phyloP scores from a whole-genome alignment of 2,888 invertebrate species.

The Dioctria linearis region DNA sequence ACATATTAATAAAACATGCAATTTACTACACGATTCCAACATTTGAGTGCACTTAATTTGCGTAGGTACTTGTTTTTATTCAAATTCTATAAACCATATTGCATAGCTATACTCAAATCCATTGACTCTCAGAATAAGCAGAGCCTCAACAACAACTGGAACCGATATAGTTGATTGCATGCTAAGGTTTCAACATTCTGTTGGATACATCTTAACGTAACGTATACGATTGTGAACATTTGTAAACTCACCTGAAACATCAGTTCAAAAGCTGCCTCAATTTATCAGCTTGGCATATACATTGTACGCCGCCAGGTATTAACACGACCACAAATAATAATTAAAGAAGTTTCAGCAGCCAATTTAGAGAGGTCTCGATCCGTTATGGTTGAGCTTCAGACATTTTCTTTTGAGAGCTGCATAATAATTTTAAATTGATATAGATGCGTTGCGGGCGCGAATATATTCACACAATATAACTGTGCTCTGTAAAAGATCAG shows the following conservation, averaged over 20 bases:
- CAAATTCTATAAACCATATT: not conserved
- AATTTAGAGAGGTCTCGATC: conserved; percentile 5
- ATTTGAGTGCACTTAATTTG: conserved; percentile 5
- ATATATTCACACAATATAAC: conserved; percentile 1
- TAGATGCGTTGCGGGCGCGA: not conserved
- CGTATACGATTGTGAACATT: conserved; percentile 21
- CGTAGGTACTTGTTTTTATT: not conserved
- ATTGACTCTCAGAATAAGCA: not conserved
- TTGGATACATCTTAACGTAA: not conserved
- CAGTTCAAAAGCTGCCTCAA: conserved; percentile 3
- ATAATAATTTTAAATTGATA: not conserved
- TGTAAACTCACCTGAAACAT: conserved; percentile 37
- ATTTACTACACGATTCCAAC: conserved; percentile 20
- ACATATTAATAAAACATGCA: conserved; percentile 7
- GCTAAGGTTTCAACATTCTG: not conserved
- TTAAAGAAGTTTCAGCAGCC: not conserved
- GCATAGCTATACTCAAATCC: conserved; percentile 8
- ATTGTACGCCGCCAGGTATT: not conserved
- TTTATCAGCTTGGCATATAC: conserved; percentile 23
- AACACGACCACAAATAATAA: conserved; percentile 25
- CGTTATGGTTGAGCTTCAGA: not conserved
- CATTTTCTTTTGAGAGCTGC: not conserved
- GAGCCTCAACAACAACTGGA: not conserved
- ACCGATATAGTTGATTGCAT: not conserved
- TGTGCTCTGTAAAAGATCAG: not conserved